phyloP scores from a whole-genome alignment of 2,113 vertebrate species.

The Poeciliopsis prolifica region DNA sequence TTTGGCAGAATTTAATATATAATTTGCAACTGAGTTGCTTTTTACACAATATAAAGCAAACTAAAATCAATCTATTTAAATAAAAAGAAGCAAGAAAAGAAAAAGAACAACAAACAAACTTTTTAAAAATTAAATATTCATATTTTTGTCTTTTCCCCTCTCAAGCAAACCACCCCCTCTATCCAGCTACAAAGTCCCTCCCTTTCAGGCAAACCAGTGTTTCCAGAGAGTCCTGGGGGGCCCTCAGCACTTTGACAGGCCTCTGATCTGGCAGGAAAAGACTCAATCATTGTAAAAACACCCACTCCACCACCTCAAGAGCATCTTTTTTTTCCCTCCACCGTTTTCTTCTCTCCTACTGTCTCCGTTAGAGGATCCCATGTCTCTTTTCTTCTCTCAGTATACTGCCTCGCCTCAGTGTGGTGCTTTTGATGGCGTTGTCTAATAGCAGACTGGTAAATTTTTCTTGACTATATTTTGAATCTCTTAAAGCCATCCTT shows the following conservation, averaged over 20 bases:
- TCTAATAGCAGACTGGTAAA: conserved; percentile 15
- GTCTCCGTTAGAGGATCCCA: conserved; percentile 47
- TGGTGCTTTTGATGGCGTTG: conserved; percentile 13
- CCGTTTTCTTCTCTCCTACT: conserved; percentile 26
- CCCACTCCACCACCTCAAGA: conserved; percentile 60
- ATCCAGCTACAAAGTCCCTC: conserved; percentile 18
- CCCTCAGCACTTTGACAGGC: conserved; percentile 63
- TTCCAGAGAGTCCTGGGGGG: conserved; percentile 61
- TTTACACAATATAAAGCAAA: not conserved
- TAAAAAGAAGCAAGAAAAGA: not conserved
- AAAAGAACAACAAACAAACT: not conserved
- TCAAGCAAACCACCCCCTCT: conserved; percentile 31
- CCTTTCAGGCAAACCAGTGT: conserved; percentile 52
- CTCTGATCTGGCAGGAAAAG: conserved; percentile 73
- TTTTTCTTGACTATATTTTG: conserved; percentile 6
- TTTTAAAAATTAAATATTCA: not conserved
- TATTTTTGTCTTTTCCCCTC: conserved; percentile 1
- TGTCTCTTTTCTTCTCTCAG: conserved; percentile 33
- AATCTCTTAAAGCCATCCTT: not conserved
- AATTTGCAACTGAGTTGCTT: not conserved
- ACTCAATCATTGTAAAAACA: conserved; percentile 72
- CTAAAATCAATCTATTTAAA: too few species aligned
- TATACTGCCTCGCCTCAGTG: conserved; percentile 16
- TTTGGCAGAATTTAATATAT: not conserved
- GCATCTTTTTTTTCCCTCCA: conserved; percentile 16